Evolutionary conservation across 1,140 invertebrate species (phyloP).

Genomic region (Drosophila sechellia): DNA sequence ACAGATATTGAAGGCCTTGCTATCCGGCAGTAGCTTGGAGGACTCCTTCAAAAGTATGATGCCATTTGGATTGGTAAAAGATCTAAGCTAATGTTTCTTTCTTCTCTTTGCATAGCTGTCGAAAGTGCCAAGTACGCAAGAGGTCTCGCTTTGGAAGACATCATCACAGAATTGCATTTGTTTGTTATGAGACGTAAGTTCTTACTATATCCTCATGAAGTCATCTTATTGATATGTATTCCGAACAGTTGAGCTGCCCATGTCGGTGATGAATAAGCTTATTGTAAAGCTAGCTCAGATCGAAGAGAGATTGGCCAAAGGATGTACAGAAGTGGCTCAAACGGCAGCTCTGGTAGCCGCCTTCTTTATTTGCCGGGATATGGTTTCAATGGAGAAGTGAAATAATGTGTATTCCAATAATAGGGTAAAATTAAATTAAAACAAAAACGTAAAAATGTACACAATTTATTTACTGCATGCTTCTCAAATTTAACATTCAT

Average conservation of each 20-base stretch:
- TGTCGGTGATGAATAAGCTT: constrained; percentile 29
- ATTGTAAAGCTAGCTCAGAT: constrained; percentile 31
- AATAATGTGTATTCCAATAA: neutral
- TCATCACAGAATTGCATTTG: constrained; percentile 26
- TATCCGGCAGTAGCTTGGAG: constrained; percentile 93
- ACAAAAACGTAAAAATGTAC: neutral
- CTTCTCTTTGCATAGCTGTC: constrained; percentile 8
- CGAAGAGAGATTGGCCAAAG: constrained; percentile 34
- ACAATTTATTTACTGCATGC: too few relatives aligned
- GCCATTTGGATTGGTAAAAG: too few relatives aligned
- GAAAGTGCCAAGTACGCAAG: constrained; percentile 22
- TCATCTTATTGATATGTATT: neutral
- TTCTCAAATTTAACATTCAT: too few relatives aligned
- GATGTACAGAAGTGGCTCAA: constrained; percentile 33
- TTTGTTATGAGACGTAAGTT: constrained; percentile 41
- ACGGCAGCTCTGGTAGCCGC: constrained; percentile 31
- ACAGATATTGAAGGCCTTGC: constrained; percentile 94
- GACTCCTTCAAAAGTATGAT: constrained; percentile 92
- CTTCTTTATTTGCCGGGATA: constrained; percentile 28
- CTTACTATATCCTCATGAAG: neutral
- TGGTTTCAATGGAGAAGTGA: constrained; percentile 43
- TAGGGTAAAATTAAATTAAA: neutral
- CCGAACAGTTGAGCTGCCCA: constrained; percentile 27
- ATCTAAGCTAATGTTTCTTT: neutral
- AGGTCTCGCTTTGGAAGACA: constrained; percentile 34